Base-by-base conservation (phyloP, 2,113 vertebrate genomes). In the Corvus moneduloides region DNA sequence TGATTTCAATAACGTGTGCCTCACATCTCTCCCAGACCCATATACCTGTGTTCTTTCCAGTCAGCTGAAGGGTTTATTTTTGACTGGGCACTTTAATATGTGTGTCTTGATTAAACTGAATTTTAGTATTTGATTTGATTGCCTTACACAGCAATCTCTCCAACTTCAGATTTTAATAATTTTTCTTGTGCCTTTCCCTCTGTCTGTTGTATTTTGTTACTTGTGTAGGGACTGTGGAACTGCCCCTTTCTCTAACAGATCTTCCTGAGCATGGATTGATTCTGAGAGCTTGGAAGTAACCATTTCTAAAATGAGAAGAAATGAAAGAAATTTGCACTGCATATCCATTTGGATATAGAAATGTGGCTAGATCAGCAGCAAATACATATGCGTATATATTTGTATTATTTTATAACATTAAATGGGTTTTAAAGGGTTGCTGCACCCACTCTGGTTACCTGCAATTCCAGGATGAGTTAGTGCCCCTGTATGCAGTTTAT, bases 111-210 rank as follows among this genome's bases (percentile, higher is more conserved):
- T 90, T 95, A 80, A 91, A 79, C 21, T 52, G 59, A 84, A 64
- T 86, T 85, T 87, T 35, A 7, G 39, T 73, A 52, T 84, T 90
- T 71, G 20, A 55, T 95, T 91, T 77, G 35, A 85, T 91, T 96
- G 37, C 63, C 33, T 93, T 58, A 33, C 39, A 59, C 11, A 58
- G 23, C 9, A 30, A 62, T 80, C 10, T 64, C 56, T 85, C 48
- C 27, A 63, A 26, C 13, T 88, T 69, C 48, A 78, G 23, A 54
- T 73, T 68, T 84, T 41, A 84, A 84, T 89, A 0, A 2, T 55
- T 93, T 91, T 55, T 49, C 28, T n/a, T 54, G 3, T 69, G 52
- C 10, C 23, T 71, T 62, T 76, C 33, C 18, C 7, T 56, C 19
- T 64, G 23, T 66, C 14, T 75, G 23, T 54, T 64, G 13, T 20